phyloP scores from a whole-genome alignment of 2,797 vertebrate genomes.

The Falco berigora region DNA sequence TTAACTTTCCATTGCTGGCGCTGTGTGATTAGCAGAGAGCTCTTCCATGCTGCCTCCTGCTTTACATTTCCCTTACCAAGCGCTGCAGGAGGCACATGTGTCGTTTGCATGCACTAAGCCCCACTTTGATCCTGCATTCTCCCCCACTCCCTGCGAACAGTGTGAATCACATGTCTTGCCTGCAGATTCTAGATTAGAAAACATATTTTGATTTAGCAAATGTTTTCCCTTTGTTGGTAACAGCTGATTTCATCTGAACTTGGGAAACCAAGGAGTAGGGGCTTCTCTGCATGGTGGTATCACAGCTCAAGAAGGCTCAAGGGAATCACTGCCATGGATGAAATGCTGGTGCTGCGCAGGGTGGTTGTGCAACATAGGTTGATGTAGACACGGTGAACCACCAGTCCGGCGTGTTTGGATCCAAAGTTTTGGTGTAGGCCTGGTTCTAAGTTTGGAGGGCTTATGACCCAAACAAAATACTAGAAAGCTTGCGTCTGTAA shows the following conservation, averaged over 20 bases:
- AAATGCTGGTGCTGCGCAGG: not conserved
- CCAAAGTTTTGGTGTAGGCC: not conserved
- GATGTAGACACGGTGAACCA: not conserved
- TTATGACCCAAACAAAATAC: not conserved
- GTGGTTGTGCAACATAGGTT: not conserved
- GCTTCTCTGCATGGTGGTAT: not conserved
- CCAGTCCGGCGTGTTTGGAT: not conserved
- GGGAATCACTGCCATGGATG: not conserved
- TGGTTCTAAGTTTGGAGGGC: not conserved
- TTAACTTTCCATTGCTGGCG: not conserved
- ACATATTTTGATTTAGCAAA: not conserved
- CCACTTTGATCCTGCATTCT: constrained; percentile 18
- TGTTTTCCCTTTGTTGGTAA: not conserved
- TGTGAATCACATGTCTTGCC: not conserved
- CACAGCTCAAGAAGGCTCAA: not conserved
- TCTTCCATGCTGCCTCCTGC: constrained; percentile 1
- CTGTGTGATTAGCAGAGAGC: not conserved
- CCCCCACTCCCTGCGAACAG: not conserved
- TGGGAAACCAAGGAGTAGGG: not conserved
- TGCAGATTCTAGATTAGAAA: not conserved
- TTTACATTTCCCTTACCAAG: constrained; percentile 23
- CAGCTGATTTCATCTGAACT: not conserved
- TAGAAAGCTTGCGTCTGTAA: not conserved
- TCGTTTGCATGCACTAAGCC: not conserved
- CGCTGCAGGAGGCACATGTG: not conserved